Base-by-base conservation (phyloP, 2,113 vertebrate species). In the Cardinalis cardinalis region DNA sequence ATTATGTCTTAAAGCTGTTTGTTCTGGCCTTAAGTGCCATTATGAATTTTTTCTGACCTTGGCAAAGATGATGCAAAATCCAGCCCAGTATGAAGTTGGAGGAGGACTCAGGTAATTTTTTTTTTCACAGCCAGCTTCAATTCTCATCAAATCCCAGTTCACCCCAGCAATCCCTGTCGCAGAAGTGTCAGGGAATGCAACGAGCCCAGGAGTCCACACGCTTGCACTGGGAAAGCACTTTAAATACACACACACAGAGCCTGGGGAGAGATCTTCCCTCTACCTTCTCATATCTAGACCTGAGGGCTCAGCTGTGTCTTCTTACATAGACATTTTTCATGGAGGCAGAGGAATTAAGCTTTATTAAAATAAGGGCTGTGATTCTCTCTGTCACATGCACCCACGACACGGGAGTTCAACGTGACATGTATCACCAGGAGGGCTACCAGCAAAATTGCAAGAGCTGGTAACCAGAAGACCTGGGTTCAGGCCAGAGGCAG, bases 301-400 rank as follows among this genome's bases (percentile, higher is more conserved):
- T 40, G 34, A 82, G 51, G 80, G 70, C 63, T 87, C 86, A 65
- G 56, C 73, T 86, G 32, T 88, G 85, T 88, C 83, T 52, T 60
- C 61, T 71, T n/a, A 32, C 40, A 90, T 5, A 36, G 65, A 71
- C 49, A 78, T 75, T 71, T 81, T 78, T 75, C 64, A 81, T 10
- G 41, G 65, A 69, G 56, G 65, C 61, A 86, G 55, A 29, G 18
- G 55, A 90, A 90, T 94, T 90, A 92, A 77, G 61, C 38, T 88
- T 84, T 71, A 94, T 72, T 94, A 90, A 91, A 95, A 84, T 8
- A 52, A 49, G 9, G 34, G 49, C 61, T 81, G 58, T 69, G 91
- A 93, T 95, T 93, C 64, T 86, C 55, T 75, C 80, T 91, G 93
- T 88, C 88, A 95, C 76, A 84, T 84, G 90, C 65, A 86, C 51